phyloP scores from a whole-genome alignment of 2,113 vertebrate genomes.

The Elachura formosa region DNA sequence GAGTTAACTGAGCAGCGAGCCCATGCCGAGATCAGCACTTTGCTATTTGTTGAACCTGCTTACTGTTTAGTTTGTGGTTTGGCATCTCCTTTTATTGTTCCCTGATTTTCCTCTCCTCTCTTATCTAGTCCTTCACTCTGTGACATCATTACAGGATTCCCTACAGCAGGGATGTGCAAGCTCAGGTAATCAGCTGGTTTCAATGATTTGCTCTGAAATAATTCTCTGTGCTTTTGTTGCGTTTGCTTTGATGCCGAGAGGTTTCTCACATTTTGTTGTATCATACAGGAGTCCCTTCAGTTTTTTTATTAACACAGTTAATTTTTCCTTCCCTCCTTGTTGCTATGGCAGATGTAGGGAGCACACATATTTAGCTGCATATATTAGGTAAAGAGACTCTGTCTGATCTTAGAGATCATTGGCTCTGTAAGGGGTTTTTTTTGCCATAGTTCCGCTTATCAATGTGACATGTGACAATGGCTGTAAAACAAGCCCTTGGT shows the following conservation, averaged over 20 bases:
- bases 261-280: background rate
- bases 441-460: slow-evolving; percentile 44
- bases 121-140: slow-evolving; percentile 74
- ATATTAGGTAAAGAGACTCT: slow-evolving; percentile 15
- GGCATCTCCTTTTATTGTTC: slow-evolving; percentile 54
- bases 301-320: slow-evolving; percentile 29
- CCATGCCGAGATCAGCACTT: background rate
- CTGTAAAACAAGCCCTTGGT: slow-evolving; percentile 44
- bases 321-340: slow-evolving; percentile 25
- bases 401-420: slow-evolving; percentile 34
- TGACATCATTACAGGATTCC: slow-evolving; percentile 77
- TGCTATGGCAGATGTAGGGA: slow-evolving; percentile 47
- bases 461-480: slow-evolving; percentile 45
- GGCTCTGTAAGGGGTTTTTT: background rate
- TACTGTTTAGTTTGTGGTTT: slow-evolving; percentile 54
- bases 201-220: slow-evolving; percentile 30
- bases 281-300: background rate
- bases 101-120: slow-evolving; percentile 63
- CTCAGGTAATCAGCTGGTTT: slow-evolving; percentile 73
- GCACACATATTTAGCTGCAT: slow-evolving; percentile 27
- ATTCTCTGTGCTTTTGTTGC: slow-evolving; percentile 23
- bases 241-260: slow-evolving; percentile 36
- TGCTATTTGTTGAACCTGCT: slow-evolving; percentile 53
- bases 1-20: background rate
- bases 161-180: slow-evolving; percentile 80